Percentiles rank a stretch among this genome's conserved stretches.
Conservation (phyloP, 1,140 invertebrate genomes). For the Drosophila kikkawai region DNA sequence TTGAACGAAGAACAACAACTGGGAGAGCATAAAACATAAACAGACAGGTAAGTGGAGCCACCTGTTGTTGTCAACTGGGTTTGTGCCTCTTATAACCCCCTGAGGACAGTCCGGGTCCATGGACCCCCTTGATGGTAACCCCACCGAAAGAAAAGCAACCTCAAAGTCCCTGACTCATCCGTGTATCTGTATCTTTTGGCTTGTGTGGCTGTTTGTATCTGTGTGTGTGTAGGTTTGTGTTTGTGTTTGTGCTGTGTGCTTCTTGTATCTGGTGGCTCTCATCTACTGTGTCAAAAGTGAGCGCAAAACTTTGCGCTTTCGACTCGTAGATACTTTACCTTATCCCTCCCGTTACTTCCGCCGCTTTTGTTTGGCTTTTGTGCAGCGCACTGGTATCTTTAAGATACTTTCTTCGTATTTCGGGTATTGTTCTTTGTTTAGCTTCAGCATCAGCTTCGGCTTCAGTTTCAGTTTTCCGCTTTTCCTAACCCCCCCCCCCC, state of each 20-base stretch:
- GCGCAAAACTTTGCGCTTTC: conserved; percentile 72
- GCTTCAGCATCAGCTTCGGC: conserved; percentile 1
- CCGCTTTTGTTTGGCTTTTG: conserved; percentile 47
- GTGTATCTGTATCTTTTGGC: conserved; percentile 23
- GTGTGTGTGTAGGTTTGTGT: not conserved
- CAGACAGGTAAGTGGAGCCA: conserved; percentile 58
- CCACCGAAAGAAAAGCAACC: conserved; percentile 13
- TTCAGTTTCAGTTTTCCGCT: conserved; percentile 36
- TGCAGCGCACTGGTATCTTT: conserved; percentile 45
- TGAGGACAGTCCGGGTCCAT: not conserved
- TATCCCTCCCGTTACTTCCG: conserved; percentile 17
- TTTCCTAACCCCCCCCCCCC: conserved; percentile 11
- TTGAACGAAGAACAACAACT: conserved; percentile 54
- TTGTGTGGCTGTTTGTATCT: not conserved
- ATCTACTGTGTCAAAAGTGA: conserved; percentile 74
- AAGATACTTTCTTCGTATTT: conserved; percentile 60
- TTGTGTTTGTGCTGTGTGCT: conserved; percentile 2
- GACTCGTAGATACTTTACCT: conserved; percentile 49
- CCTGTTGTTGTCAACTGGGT: conserved; percentile 66
- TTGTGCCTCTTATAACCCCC: not conserved
- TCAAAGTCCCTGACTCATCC: conserved; percentile 20
- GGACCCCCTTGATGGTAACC: not conserved
- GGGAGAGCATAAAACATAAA: conserved; percentile 37
- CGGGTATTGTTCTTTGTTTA: conserved; percentile 48
- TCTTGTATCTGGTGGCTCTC: conserved; percentile 29